Evolutionary conservation across 2,113 vertebrate species (phyloP), one percentile per base, ranked within the genome.

Genomic region (Rana temporaria): DNA sequence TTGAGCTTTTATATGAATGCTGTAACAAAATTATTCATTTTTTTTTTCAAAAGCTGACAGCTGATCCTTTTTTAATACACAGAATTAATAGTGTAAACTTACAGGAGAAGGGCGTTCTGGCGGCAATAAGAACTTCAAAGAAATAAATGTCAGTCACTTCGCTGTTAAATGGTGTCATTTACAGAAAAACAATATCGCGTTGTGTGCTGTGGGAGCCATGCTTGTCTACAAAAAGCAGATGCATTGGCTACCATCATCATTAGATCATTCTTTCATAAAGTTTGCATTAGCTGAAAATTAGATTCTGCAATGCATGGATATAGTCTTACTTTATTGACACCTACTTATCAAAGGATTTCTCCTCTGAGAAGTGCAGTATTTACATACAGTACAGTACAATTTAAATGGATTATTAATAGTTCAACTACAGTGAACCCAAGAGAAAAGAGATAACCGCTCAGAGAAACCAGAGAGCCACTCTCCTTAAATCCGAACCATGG

Each of bases 201-300:
- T 19, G 20, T 72, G 24, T 64, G 68, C 48, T 19, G 68, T 22
- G 42, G 48, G 60, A 81, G 69, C 68, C 64, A 14, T 68, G 56
- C 30, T 79, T 68, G 65, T 69, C 32, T 56, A 24, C 56, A 42
- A 24, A 59, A 59, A 75, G 64, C 18, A n/a, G 68, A 79, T 22
- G 52, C 77, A 73, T 64, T n/a, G 48, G 53, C 71, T 62, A 73
- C 30, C 52, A 75, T 67, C 57, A 48, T 74, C 80, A 81, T 73
- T 64, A 72, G 24, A 73, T 82, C 53, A 82, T 60, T 66, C 42
- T 82, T 82, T 82, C 62, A 75, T 82, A 82, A 65, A 82, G 70
- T 32, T 56, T 74, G 62, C 52, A 74, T 82, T 74, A 82, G 59
- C 42, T 64, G 38, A 73, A 73, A 64, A 48, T 48, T 59, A 64